Evolutionary conservation across 2,888 invertebrate species (phyloP), one percentile per base, ranked within the genome.

Genomic region (Calliphora vomitoria): DNA sequence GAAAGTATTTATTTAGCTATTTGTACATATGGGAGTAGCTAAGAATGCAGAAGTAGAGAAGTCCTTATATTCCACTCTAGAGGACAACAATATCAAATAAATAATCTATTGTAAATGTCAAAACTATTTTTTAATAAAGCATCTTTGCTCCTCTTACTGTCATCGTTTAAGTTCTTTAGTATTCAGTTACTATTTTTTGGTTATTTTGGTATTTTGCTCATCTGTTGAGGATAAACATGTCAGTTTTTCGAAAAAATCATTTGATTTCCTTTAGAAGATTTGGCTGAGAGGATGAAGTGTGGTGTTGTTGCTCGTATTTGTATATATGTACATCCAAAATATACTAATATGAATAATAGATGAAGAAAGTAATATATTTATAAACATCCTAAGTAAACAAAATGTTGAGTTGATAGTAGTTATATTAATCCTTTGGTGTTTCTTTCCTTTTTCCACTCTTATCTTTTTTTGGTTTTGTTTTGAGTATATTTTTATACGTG

Each of bases 101-200:
- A 85, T 82, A 82, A 85, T 82, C 79, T 64, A 85, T 82, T 85
- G 74, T 82, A 79, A 79, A 85, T 87, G 85, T 81, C 81, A 87
- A 83, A 87, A 87, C 87, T 84, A 84, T 84, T 87, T 86, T 87
- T 87, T 84, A 84, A 84, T 81, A 87, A 87, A 84, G 60, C 72
- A 79, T 83, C 44, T 41, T 47, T 78, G 35, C 41, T 62, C 25
- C 47, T 60, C 62, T 62, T 31, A 41, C 71, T 72, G 64, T 83
- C 86, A 50, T 68, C 72, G 50, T 80, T 84, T 85, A 75, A 75
- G 35, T 74, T 80, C 41, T 55, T 78, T 71, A 25, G 13, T 62
- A 25, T 75, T 80, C 50, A 20, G 8, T 74, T 25, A 25, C 2
- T 25, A 25, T 62, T 50, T 18, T 13, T 53, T 50, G 60, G 15